phyloP scores from a whole-genome alignment of 2,797 vertebrate genomes.

The Sus cebifrons region DNA sequence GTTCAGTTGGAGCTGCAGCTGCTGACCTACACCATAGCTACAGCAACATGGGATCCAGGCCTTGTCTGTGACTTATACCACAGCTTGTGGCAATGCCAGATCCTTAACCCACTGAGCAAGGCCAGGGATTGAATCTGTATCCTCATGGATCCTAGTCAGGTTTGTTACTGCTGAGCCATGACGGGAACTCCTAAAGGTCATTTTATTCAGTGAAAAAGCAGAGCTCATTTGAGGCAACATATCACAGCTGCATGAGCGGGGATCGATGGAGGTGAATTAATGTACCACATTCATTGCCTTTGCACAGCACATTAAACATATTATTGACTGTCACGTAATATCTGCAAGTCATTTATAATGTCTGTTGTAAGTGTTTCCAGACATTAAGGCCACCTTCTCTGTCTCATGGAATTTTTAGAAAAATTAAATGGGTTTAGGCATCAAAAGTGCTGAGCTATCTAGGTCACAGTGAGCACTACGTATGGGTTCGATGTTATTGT shows the following conservation, averaged over 20 bases:
- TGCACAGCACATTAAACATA: not conserved
- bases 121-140: too few species aligned
- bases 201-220: not conserved
- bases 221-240: not conserved
- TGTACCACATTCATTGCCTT: not conserved
- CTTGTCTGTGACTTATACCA: too few species aligned
- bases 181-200: too few species aligned
- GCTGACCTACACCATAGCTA: too few species aligned
- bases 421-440: not conserved
- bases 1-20: too few species aligned
- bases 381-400: not conserved
- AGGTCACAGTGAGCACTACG: not conserved
- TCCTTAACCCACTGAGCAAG: too few species aligned
- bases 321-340: not conserved
- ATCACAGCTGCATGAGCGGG: not conserved
- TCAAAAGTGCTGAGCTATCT: not conserved
- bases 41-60: too few species aligned
- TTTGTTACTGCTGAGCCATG: too few species aligned
- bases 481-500: not conserved
- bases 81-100: too few species aligned
- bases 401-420: not conserved
- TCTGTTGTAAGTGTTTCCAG: not conserved
- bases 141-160: too few species aligned
- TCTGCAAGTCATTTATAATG: not conserved
- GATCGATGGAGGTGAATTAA: not conserved